phyloP scores from a whole-genome alignment of 1,140 invertebrate species.

The Phenacoccus solenopsis region DNA sequence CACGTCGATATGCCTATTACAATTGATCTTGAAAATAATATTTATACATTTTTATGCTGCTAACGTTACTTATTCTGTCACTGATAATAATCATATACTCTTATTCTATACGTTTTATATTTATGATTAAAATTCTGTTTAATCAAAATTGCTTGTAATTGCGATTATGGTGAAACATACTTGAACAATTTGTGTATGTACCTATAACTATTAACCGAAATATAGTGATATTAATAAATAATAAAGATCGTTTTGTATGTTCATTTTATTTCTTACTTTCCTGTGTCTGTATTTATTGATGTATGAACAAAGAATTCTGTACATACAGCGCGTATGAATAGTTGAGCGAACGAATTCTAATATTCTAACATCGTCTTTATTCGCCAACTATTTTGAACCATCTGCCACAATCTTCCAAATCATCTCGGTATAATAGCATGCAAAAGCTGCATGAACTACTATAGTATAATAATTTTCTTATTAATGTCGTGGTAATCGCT shows the following conservation, averaged over 20 bases:
- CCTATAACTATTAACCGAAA: conserved; percentile 2
- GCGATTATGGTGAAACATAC: not conserved
- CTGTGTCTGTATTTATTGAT: too few relatives aligned
- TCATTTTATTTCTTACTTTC: too few relatives aligned
- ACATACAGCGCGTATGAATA: too few relatives aligned
- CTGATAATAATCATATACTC: not conserved
- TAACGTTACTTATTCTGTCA: not conserved
- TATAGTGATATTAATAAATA: conserved; percentile 4
- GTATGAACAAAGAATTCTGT: too few relatives aligned
- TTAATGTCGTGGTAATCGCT: too few relatives aligned
- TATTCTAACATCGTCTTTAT: too few relatives aligned
- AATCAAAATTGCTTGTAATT: not conserved
- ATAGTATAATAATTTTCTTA: too few relatives aligned
- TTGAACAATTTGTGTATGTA: not conserved
- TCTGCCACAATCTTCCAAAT: too few relatives aligned
- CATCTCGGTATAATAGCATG: too few relatives aligned
- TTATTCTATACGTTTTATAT: not conserved
- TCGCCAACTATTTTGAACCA: too few relatives aligned
- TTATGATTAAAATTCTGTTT: not conserved
- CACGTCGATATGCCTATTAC: not conserved
- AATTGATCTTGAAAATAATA: not conserved
- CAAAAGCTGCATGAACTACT: too few relatives aligned
- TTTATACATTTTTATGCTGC: not conserved
- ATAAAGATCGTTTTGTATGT: conserved; percentile 2
- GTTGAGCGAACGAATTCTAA: too few relatives aligned